These are phyloP conservation scores for Typhlichthys subterraneus DNA, from an alignment of 2,797 vertebrate genomes.

Conservation along the genomic window DNA sequence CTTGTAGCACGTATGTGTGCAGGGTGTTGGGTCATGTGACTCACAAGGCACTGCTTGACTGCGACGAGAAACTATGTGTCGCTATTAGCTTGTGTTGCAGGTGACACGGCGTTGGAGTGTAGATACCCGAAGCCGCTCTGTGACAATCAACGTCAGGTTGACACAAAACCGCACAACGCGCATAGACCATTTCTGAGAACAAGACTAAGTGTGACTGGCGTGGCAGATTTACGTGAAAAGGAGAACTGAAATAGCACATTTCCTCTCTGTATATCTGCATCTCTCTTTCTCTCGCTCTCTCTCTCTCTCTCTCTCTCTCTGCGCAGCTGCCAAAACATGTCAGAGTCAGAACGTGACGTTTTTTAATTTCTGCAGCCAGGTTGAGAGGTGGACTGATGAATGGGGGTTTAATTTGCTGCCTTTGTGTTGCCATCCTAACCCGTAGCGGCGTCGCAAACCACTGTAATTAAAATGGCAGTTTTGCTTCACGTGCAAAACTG, in stretches of 20 bases:
- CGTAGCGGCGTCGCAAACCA: constrained; percentile 30
- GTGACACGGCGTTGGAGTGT: constrained; percentile 30
- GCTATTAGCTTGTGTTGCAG: constrained; percentile 15
- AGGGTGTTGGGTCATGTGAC: too few relatives aligned
- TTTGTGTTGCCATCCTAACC: constrained; percentile 32
- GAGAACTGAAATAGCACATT: constrained; percentile 12
- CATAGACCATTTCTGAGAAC: constrained; percentile 30
- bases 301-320: neutral
- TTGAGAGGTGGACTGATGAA: constrained; percentile 14
- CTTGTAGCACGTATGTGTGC: too few relatives aligned
- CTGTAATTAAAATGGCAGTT: constrained; percentile 52
- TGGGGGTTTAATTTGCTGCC: constrained; percentile 40
- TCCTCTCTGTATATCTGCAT: neutral
- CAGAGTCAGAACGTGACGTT: constrained; percentile 4
- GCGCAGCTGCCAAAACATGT: constrained; percentile 32
- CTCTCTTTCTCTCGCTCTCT: neutral
- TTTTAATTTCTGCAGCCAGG: constrained; percentile 13
- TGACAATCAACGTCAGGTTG: constrained; percentile 47
- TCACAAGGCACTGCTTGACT: too few relatives aligned
- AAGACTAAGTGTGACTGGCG: constrained; percentile 18
- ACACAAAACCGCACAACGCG: constrained; percentile 34
- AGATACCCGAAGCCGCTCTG: constrained; percentile 40
- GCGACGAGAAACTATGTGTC: neutral
- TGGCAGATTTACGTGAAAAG: constrained; percentile 47
- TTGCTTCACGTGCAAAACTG: constrained; percentile 46